Evolutionary conservation across 2,888 invertebrate genomes (phyloP).

Genomic region (Apodemia duryi): DNA sequence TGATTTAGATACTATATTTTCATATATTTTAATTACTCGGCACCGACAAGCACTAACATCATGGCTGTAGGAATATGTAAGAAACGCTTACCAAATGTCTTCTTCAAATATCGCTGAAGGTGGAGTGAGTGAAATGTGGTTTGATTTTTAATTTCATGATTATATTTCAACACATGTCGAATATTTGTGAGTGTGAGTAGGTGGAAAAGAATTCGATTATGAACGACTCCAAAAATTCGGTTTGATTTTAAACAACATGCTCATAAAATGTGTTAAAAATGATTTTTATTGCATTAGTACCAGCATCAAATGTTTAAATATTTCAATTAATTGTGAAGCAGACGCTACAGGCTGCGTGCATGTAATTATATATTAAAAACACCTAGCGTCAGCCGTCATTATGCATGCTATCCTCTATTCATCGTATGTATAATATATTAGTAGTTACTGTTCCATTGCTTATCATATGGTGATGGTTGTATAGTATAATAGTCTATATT

Average conservation of each 20-base stretch:
- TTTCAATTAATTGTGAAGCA: background rate
- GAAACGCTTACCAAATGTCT: too few species aligned
- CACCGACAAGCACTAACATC: too few species aligned
- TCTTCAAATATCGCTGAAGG: too few species aligned
- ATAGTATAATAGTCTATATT: conserved; percentile 31
- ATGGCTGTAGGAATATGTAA: too few species aligned
- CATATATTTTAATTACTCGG: too few species aligned
- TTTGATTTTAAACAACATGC: background rate
- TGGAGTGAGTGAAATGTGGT: background rate
- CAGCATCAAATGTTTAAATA: background rate
- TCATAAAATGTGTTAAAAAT: background rate
- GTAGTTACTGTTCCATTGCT: conserved; percentile 64
- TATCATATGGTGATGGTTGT: conserved; percentile 78
- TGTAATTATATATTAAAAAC: background rate
- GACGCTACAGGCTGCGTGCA: background rate
- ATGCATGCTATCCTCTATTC: conserved; percentile 61
- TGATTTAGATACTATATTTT: too few species aligned
- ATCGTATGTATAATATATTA: conserved; percentile 37
- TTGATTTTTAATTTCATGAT: background rate
- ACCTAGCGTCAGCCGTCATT: background rate
- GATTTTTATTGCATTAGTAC: background rate
- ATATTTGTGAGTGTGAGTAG: background rate
- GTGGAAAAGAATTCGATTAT: background rate
- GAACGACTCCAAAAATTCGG: background rate
- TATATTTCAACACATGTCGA: background rate